Evolutionary conservation across 35 echinoderm and acorn worm species (phyloP), one percentile per base, ranked within the genome.

Genomic region (Anneissia japonica): DNA sequence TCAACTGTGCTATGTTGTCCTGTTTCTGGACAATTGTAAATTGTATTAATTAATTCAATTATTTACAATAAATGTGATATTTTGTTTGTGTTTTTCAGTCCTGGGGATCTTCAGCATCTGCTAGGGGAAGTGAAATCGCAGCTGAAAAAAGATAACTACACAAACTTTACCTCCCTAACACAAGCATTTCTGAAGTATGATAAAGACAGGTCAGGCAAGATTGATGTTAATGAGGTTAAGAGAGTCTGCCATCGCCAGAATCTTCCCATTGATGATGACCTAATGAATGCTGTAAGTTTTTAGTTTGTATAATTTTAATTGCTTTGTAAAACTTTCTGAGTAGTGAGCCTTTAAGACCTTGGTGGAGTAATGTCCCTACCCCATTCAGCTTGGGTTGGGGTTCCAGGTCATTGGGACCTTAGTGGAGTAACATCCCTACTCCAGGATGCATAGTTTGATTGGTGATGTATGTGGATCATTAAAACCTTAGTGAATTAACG

Each of bases 121-220:
- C 28, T 94, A 10, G 37, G 38, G 45, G 96, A 99, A 80, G 89
- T 99, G 35, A 91, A 94, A 32, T 73, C 89, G 12, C 96, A 99
- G 37, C 87, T 99, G 21, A 83, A 83, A 13, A 94, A 94, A 73
- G 89, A 93, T 74, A 99, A 99, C 77, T 99, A 99, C 81, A 89
- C 94, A 86, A 99, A 99, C 89, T 91, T 94, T 76, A 89, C 51
- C 83, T 91, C 96, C 0, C 80, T 99, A 81, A 93, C 89, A 0
- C 92, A 99, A 0, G 96, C 96, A 0, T 99, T 99, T 87, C 76
- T 99, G 33, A 77, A 87, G 35, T 99, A 99, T 34, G 96, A 99
- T 76, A 87, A 89, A 26, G 92, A 94, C 43, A 76, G 96, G 31
- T 91, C 92, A 0, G 96, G 96, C 0, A 84, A 85, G 72, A 89